phyloP scores from a whole-genome alignment of 2,888 invertebrate genomes.

The Hirtodrosophila cameraria region DNA sequence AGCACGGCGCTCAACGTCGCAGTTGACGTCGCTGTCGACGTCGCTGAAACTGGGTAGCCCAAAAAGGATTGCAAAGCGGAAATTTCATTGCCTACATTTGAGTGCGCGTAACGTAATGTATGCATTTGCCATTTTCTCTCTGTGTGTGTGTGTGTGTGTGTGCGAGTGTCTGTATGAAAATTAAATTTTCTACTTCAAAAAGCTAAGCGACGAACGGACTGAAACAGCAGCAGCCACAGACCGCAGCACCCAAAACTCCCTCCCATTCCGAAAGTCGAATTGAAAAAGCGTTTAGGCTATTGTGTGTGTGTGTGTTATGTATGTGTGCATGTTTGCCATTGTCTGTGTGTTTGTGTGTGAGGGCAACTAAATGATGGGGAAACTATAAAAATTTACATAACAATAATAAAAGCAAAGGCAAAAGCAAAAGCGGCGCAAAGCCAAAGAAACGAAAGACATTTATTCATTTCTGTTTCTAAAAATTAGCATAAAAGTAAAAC shows the following conservation, averaged over 20 bases:
- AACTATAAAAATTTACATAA: constrained; percentile 78
- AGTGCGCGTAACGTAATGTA: constrained; percentile 53
- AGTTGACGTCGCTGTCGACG: constrained; percentile 1
- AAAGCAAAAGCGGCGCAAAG: constrained; percentile 41
- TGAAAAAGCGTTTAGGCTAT: constrained; percentile 69
- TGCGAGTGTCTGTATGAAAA: constrained; percentile 57
- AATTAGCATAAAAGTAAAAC: constrained; percentile 76
- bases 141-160: neutral
- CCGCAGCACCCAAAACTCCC: constrained; percentile 23
- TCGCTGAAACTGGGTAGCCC: constrained; percentile 1
- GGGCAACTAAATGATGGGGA: constrained; percentile 74
- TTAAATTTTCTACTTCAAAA: constrained; percentile 73
- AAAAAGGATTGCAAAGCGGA: constrained; percentile 46
- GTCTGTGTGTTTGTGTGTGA: constrained; percentile 5
- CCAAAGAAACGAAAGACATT: constrained; percentile 65
- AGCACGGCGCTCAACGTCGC: neutral
- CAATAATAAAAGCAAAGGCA: constrained; percentile 71
- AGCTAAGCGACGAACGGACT: constrained; percentile 46
- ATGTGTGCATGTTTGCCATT: constrained; percentile 13
- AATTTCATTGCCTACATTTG: constrained; percentile 65
- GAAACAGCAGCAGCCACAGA: constrained; percentile 51
- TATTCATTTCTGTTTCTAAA: constrained; percentile 73
- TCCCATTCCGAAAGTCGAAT: constrained; percentile 48
- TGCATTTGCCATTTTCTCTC: constrained; percentile 38
- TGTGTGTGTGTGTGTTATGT: constrained; percentile 17